A percentile compares a stretch with the other conserved stretches of the same genome.
Evolutionary conservation across 1,140 invertebrate species (phyloP).

Genomic region (Platyura marginata): DNA sequence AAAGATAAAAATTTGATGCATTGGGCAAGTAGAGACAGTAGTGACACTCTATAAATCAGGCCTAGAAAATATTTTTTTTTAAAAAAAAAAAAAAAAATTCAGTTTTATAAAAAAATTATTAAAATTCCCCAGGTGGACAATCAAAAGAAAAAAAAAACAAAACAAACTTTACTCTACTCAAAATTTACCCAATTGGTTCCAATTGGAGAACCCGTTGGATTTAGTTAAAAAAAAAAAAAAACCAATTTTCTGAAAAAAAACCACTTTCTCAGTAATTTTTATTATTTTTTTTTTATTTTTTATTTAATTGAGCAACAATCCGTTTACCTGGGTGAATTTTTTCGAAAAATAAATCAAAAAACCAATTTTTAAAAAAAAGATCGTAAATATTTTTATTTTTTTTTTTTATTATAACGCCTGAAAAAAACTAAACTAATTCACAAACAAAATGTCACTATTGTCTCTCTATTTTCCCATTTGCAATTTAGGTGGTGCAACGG

Average conservation of each 20-base stretch:
- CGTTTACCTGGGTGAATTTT: constrained; percentile 4
- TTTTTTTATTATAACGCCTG: background rate
- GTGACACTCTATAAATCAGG: constrained; percentile 1
- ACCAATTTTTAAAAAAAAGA: constrained; percentile 6
- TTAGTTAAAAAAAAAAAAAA: constrained; percentile 4
- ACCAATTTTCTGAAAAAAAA: background rate
- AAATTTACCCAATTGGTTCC: constrained; percentile 7
- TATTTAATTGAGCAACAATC: background rate
- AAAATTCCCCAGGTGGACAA: constrained; percentile 3
- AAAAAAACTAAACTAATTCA: constrained; percentile 4
- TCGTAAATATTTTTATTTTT: background rate
- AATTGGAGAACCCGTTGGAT: constrained; percentile 7
- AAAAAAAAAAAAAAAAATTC: constrained; percentile 6
- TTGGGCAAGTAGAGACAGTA: constrained; percentile 1
- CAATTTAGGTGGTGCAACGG: constrained; percentile 17
- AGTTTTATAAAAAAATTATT: constrained; percentile 7
- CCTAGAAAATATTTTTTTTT: constrained; percentile 1
- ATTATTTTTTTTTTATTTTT: constrained; percentile 2
- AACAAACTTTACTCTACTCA: background rate
- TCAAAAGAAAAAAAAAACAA: constrained; percentile 5
- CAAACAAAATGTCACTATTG: constrained; percentile 22
- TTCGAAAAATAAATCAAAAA: constrained; percentile 5
- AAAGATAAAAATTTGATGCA: no score
- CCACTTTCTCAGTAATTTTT: constrained; percentile 2
- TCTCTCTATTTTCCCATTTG: constrained; percentile 26